Conservation (phyloP, 2,888 invertebrate genomes). For the Xestia xanthographa region DNA sequence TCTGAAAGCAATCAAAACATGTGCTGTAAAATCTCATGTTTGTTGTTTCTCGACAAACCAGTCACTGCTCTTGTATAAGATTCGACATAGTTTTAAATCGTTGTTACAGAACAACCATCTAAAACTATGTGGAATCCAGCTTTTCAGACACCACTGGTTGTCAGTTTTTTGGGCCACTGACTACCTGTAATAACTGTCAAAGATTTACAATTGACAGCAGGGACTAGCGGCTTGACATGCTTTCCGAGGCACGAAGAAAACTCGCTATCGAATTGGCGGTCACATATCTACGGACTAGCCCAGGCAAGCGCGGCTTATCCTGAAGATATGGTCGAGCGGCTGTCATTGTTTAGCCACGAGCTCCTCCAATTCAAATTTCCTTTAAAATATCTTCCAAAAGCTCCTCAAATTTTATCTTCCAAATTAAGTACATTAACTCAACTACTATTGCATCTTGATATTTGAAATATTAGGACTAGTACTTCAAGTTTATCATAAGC, state of each 20-base stretch:
- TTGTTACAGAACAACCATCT: too few species aligned
- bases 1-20: background rate
- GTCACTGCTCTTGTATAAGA: background rate
- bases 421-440: background rate
- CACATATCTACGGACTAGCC: too few species aligned
- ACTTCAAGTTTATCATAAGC: background rate
- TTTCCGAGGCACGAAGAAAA: too few species aligned
- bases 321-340: background rate
- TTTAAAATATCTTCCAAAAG: too few species aligned
- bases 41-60: background rate
- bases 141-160: conserved; percentile 4
- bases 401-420: background rate
- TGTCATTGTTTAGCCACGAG: background rate
- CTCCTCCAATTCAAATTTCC: too few species aligned
- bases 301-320: too few species aligned
- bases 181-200: too few species aligned
- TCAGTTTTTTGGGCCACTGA: background rate
- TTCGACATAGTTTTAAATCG: background rate
- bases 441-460: background rate
- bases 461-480: background rate
- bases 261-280: too few species aligned
- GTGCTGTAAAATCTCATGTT: background rate
- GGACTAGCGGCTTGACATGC: too few species aligned
- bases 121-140: too few species aligned
- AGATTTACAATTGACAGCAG: too few species aligned